A percentile compares a stretch with the other conserved stretches of the same genome.
Evolutionary conservation across 2,113 vertebrate species (phyloP).

Genomic region (Syngnathus floridae): DNA sequence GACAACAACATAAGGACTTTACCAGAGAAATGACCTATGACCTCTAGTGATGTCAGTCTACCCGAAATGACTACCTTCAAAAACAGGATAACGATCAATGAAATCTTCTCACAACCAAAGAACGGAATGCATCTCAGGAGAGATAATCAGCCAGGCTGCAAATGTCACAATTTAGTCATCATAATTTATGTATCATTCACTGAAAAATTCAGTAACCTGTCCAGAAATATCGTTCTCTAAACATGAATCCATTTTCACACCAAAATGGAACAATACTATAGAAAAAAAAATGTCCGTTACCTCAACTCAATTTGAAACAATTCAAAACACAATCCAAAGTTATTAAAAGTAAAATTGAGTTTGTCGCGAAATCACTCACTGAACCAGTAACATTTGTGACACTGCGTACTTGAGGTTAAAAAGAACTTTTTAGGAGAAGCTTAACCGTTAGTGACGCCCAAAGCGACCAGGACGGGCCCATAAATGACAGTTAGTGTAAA

Average conservation of each 20-base stretch:
- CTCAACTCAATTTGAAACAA: too few species aligned
- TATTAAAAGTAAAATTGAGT: too few species aligned
- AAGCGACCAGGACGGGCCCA: not conserved
- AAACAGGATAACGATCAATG: too few species aligned
- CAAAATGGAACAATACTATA: too few species aligned
- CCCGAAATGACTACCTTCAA: not conserved
- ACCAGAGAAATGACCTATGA: not conserved
- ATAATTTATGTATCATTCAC: not conserved
- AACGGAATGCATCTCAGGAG: not conserved
- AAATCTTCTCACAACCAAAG: too few species aligned
- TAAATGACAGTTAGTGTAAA: constrained; percentile 15
- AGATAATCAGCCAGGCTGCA: not conserved
- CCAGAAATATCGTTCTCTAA: too few species aligned
- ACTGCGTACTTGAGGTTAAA: not conserved
- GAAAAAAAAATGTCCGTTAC: too few species aligned
- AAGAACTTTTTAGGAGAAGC: constrained; percentile 6
- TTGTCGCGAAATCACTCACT: not conserved
- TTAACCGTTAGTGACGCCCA: not conserved
- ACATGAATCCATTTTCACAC: too few species aligned
- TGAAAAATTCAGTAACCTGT: too few species aligned
- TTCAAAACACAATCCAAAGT: too few species aligned
- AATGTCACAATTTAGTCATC: not conserved
- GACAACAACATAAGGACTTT: too few species aligned
- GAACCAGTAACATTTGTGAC: constrained; percentile 1
- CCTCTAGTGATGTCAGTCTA: not conserved